Evolutionary conservation across 1,140 invertebrate genomes (phyloP).

Genomic region (Apocrypta bakeri): DNA sequence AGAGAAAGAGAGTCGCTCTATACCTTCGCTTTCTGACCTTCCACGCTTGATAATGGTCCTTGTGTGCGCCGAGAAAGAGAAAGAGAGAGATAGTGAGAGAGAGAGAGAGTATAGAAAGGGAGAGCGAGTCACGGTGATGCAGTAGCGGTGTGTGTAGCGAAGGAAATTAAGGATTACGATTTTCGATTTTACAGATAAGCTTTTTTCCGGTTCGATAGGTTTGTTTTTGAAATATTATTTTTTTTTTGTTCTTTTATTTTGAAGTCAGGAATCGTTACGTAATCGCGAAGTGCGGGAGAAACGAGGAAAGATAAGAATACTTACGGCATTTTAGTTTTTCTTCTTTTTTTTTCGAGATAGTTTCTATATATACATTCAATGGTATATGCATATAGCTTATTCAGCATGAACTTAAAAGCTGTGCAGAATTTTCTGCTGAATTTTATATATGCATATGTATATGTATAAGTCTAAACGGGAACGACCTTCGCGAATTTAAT

Average conservation of each 20-base stretch:
- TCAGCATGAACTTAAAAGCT: no score
- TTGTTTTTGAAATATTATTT: background rate
- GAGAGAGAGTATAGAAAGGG: slow-evolving; percentile 33
- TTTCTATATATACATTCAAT: no score
- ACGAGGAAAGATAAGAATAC: no score
- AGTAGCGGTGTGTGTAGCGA: background rate
- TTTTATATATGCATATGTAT: no score
- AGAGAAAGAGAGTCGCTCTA: background rate
- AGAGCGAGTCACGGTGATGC: background rate
- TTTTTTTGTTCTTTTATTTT: background rate
- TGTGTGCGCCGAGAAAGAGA: slow-evolving; percentile 6
- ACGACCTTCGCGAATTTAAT: background rate
- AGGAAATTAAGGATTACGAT: slow-evolving; percentile 5
- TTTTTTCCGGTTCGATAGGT: background rate
- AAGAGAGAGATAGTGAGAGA: no score
- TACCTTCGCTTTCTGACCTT: slow-evolving; percentile 43
- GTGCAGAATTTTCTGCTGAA: no score
- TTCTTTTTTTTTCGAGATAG: no score
- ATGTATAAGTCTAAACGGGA: background rate
- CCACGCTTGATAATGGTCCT: slow-evolving; percentile 27
- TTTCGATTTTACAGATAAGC: background rate
- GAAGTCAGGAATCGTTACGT: no score
- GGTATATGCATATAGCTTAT: no score
- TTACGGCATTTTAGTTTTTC: no score
- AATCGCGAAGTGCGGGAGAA: no score